Conservation (phyloP, 2,797 vertebrate genomes). For the Tapirus indicus region DNA sequence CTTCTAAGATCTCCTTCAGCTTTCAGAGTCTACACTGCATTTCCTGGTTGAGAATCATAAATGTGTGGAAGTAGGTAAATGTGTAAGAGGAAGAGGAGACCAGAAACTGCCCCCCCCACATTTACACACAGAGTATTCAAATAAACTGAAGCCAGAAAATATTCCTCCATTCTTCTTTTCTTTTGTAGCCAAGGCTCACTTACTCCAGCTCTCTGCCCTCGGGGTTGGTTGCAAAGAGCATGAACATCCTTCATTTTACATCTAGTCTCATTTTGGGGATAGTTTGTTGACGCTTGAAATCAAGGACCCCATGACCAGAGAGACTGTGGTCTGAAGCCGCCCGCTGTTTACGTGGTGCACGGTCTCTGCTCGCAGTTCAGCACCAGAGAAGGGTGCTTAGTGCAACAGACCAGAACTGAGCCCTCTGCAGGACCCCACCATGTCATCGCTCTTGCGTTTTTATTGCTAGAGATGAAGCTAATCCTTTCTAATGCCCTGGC, state of each 20-base stretch:
- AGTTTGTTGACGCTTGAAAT: not conserved
- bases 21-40: not conserved
- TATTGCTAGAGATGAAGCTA: not conserved
- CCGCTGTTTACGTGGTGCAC: fast-evolving
- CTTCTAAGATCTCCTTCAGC: not conserved
- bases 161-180: not conserved
- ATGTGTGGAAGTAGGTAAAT: fast-evolving
- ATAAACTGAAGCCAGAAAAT: fast-evolving
- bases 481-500: not conserved
- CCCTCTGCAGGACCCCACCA: fast-evolving
- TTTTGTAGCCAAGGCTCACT: not conserved
- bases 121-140: fast-evolving
- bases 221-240: not conserved
- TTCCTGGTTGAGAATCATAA: not conserved
- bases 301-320: not conserved
- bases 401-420: fast-evolving
- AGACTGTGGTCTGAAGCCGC: too few relatives aligned
- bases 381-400: fast-evolving
- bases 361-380: fast-evolving
- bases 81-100: not conserved
- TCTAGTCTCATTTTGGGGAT: not conserved
- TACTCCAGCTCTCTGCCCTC: fast-evolving
- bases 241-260: not conserved
- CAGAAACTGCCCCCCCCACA: too few relatives aligned
- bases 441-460: not conserved